phyloP scores from a whole-genome alignment of 2,113 vertebrate genomes.

The Acanthisitta chloris region DNA sequence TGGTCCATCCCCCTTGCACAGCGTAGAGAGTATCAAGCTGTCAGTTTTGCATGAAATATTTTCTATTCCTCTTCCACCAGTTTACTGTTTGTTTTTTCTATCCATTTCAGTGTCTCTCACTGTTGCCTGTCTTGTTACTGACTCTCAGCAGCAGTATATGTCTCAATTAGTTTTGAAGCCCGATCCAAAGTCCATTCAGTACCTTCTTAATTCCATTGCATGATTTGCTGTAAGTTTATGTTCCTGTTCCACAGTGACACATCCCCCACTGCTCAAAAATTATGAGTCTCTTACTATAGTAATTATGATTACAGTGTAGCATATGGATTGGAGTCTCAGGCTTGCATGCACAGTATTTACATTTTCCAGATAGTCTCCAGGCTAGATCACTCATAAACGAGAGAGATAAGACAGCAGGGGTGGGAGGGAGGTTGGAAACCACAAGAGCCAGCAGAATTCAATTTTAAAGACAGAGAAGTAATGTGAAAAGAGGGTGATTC shows the following conservation, averaged over 20 bases:
- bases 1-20: not conserved
- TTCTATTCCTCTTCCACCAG: not conserved
- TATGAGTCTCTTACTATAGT: not conserved
- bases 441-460: not conserved
- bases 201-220: not conserved
- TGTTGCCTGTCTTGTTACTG: not conserved
- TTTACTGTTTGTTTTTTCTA: not conserved
- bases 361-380: not conserved
- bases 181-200: not conserved
- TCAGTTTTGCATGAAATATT: not conserved
- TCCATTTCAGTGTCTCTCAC: not conserved
- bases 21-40: not conserved
- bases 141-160: not conserved
- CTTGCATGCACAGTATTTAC: not conserved
- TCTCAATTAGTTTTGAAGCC: conserved; percentile 5
- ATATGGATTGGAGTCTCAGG: not conserved
- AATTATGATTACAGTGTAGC: not conserved
- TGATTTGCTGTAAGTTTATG: not conserved
- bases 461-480: not conserved
- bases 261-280: not conserved
- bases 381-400: not conserved
- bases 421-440: not conserved
- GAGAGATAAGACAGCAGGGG: not conserved
- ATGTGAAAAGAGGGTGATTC: not conserved
- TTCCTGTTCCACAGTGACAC: not conserved